Base-by-base conservation (phyloP, 2,797 vertebrate species). In the Scarus forsteni region DNA sequence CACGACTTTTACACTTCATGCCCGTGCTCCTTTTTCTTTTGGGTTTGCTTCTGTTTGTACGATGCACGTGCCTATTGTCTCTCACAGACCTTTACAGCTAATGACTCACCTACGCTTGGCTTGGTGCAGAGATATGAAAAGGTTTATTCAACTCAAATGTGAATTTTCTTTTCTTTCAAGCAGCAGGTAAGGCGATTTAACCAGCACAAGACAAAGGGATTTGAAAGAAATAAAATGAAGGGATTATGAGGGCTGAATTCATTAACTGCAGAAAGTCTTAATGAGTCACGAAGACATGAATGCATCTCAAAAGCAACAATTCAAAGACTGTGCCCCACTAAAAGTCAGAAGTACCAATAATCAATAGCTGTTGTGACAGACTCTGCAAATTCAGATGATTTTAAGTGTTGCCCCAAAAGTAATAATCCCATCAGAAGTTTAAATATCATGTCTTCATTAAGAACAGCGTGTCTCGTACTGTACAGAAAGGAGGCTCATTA, bases 121-220 rank as follows among this genome's bases (percentile, higher is more conserved):
- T 61, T 18, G 49, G 35, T 19, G 16, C 16, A 10, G 15, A 71
- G 43, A 52, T 63, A 7, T 54, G 40, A 51, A 66, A 57, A 73
- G 39, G 42, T 60, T 75, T 10, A 69, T 80, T 75, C 44, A 71
- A 9, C 36, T 79, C 16, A 64, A n/a, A 59, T 52, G 46, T 48
- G 49, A 84, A 75, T 51, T 3, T n/a, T 42, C 43, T 72, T 85
- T 86, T 81, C 58, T 82, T 64, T 7, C 42, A 27, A 81, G 46
- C 84, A 74, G 75, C 70, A 64, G 84, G 88, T 10, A 63, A 58
- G 1, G 1, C 72, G 14, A 74, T 77, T 76, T 78, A 39, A 39
- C 75, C 58, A n/a, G 27, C 3, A 13, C 54, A 75, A 13, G 5
- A 80, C 58, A 27, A 34, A 51, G 59, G 11, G 57, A 70, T 54